Percentiles rank a stretch among this genome's conserved stretches.
phyloP scores from a whole-genome alignment of 2,888 invertebrate genomes.

The Eristalis intricaria region DNA sequence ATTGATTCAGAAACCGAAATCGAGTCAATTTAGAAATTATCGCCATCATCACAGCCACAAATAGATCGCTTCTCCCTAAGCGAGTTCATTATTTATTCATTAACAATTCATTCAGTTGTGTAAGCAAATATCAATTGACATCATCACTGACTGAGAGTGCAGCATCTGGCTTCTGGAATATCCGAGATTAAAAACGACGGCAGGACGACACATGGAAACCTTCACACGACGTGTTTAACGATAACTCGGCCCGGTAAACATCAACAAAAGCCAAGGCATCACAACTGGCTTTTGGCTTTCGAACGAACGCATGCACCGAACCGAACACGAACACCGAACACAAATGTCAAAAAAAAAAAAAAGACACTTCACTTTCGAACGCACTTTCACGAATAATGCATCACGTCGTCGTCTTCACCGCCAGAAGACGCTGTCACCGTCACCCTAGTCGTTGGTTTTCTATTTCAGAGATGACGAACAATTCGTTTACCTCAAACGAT shows the following conservation, averaged over 20 bases:
- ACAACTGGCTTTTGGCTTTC: background rate
- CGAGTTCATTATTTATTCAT: background rate
- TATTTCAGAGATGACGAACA: slow-evolving; percentile 41
- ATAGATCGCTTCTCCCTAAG: background rate
- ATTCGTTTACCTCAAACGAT: slow-evolving; percentile 49
- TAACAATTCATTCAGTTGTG: slow-evolving; percentile 9
- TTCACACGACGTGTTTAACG: background rate
- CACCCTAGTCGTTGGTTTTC: slow-evolving; percentile 17
- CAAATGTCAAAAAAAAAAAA: slow-evolving; percentile 17
- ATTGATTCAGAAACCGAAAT: background rate
- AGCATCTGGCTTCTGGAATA: background rate
- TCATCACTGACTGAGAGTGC: slow-evolving; percentile 43
- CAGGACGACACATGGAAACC: background rate
- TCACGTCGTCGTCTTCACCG: background rate
- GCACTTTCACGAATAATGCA: slow-evolving; percentile 33
- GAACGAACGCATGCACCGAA: background rate
- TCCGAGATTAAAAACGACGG: background rate
- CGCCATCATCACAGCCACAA: background rate
- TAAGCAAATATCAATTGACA: slow-evolving; percentile 57
- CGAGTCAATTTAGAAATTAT: background rate
- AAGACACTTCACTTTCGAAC: slow-evolving; percentile 24
- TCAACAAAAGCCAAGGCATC: background rate
- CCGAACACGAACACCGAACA: background rate
- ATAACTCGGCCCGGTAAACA: background rate
- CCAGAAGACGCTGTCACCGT: slow-evolving; percentile 5